A percentile compares a stretch with the other conserved stretches of the same genome.
Conservation (phyloP, 2,797 vertebrate genomes). For the Gallinago stenura region DNA sequence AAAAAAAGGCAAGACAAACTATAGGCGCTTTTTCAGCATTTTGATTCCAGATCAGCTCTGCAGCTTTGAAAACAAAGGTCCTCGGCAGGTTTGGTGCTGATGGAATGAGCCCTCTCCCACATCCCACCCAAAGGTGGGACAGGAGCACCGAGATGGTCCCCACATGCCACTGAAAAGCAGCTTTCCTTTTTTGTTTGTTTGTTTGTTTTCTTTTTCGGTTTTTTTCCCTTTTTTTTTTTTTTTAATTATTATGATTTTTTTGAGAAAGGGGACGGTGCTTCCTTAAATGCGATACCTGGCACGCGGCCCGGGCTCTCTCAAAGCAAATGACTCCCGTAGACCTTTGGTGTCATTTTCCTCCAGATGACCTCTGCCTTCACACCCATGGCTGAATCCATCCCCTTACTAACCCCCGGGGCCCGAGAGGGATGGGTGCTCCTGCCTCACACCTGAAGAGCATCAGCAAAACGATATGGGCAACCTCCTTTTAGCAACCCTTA, state of each 20-base stretch:
- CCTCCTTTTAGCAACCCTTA: background rate
- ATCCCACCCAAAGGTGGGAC: background rate
- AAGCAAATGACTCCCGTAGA: slow-evolving; percentile 73
- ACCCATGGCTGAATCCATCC: slow-evolving; percentile 61
- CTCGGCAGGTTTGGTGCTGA: fast-evolving
- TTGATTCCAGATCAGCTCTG: background rate
- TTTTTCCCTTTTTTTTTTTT: too few relatives aligned
- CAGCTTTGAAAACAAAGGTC: slow-evolving; percentile 19
- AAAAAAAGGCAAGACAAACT: background rate
- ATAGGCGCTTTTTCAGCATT: slow-evolving; percentile 23
- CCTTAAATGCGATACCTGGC: slow-evolving; percentile 78
- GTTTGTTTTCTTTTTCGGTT: fast-evolving
- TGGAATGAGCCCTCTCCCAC: background rate
- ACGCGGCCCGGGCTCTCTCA: slow-evolving; percentile 71
- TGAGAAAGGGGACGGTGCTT: slow-evolving; percentile 14
- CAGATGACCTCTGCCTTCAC: slow-evolving; percentile 74
- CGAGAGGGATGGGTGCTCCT: background rate
- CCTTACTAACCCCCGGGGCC: slow-evolving; percentile 52
- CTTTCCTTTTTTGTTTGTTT: background rate
- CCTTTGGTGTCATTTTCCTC: slow-evolving; percentile 76
- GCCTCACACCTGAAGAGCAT: slow-evolving; percentile 57
- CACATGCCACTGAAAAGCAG: background rate
- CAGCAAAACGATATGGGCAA: slow-evolving; percentile 10
- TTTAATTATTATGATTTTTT: background rate
- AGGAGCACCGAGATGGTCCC: fast-evolving